Conservation (phyloP, 1,140 invertebrate genomes). For the Drosophila burlai region DNA sequence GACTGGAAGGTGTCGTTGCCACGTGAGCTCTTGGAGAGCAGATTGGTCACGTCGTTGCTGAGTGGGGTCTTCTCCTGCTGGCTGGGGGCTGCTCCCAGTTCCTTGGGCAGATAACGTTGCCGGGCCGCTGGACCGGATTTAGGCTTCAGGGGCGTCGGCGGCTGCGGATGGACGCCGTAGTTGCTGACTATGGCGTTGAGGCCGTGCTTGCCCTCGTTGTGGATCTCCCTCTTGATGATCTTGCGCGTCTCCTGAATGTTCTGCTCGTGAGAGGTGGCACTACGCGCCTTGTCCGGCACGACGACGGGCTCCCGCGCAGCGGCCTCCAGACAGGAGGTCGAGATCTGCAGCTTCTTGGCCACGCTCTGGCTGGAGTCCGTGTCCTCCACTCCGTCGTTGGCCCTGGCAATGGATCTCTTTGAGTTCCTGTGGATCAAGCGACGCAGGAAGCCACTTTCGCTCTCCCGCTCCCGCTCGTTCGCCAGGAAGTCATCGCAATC, state of each 20-base stretch:
- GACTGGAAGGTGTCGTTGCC: constrained; percentile 77
- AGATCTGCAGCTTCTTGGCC: constrained; percentile 76
- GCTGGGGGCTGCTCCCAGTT: constrained; percentile 72
- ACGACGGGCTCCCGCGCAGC: constrained; percentile 37
- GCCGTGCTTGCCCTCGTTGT: constrained; percentile 68
- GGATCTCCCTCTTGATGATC: constrained; percentile 71
- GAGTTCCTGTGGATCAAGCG: constrained; percentile 87
- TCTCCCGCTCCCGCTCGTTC: constrained; percentile 10
- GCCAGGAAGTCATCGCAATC: constrained; percentile 55
- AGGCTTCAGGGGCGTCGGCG: constrained; percentile 68
- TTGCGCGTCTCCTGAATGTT: constrained; percentile 75
- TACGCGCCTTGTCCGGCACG: constrained; percentile 57
- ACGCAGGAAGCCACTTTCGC: constrained; percentile 88
- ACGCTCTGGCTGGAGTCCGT: constrained; percentile 86
- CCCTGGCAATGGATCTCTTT: constrained; percentile 87
- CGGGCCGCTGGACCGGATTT: constrained; percentile 85
- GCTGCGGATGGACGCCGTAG: constrained; percentile 61
- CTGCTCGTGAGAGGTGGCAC: constrained; percentile 70
- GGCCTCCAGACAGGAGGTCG: constrained; percentile 64
- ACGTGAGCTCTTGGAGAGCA: constrained; percentile 64
- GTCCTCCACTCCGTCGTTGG: constrained; percentile 71
- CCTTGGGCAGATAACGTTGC: constrained; percentile 87
- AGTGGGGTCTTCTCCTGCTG: constrained; percentile 13
- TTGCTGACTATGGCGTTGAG: constrained; percentile 73
- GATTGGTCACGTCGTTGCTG: constrained; percentile 59